A percentile compares a stretch with the other conserved stretches of the same genome.
These are phyloP conservation scores for Channa argus DNA, from an alignment of 2,113 vertebrate species.

Conservation along the genomic window DNA sequence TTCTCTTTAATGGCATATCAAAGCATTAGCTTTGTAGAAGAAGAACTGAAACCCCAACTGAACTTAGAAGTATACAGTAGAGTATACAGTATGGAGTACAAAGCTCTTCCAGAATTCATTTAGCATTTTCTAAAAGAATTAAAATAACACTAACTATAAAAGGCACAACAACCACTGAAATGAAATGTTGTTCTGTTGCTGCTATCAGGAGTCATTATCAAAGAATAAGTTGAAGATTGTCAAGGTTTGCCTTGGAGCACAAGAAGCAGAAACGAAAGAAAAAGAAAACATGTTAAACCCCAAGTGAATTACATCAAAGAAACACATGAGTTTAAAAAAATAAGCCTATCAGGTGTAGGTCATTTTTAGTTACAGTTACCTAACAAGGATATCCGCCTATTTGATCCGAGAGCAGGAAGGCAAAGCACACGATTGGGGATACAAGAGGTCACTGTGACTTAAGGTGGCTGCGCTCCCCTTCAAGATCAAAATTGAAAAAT, in stretches of 20 bases:
- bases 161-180: not conserved
- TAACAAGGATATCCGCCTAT: too few relatives aligned
- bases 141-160: not conserved
- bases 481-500: too few relatives aligned
- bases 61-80: not conserved
- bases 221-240: not conserved
- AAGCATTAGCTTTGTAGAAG: constrained; percentile 11
- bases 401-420: too few relatives aligned
- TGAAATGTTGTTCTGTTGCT: not conserved
- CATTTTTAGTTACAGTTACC: too few relatives aligned
- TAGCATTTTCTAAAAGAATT: not conserved
- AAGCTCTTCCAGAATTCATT: too few relatives aligned
- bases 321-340: not conserved
- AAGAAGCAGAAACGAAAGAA: not conserved
- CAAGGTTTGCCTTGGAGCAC: constrained; percentile 4
- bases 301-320: constrained; percentile 22
- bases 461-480: too few relatives aligned
- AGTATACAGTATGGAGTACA: too few relatives aligned
- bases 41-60: constrained; percentile 2
- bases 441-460: too few relatives aligned
- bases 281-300: constrained; percentile 2
- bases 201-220: not conserved
- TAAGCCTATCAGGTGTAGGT: too few relatives aligned
- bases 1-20: constrained; percentile 28
- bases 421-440: too few relatives aligned